Conservation (phyloP, 2,888 invertebrate genomes). For the Hymenopus coronatus region DNA sequence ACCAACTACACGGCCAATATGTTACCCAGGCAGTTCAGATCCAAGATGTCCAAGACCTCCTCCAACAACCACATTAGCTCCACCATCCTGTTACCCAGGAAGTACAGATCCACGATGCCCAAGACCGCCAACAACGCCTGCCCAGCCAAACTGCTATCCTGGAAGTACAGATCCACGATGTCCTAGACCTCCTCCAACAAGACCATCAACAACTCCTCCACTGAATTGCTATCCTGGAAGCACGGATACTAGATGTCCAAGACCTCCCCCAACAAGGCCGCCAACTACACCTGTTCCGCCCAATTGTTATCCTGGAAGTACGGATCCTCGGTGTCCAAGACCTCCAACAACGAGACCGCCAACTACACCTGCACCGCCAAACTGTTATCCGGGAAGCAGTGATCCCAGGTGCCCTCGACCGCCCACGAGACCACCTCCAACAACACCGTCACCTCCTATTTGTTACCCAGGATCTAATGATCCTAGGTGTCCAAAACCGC, state of each 20-base stretch:
- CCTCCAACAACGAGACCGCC: no score
- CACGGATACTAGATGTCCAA: conserved; percentile 42
- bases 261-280: conserved; percentile 39
- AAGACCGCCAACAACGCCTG: conserved; percentile 23
- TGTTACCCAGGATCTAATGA: no score
- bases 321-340: no score
- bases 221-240: conserved; percentile 38
- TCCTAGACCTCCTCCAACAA: conserved; percentile 37
- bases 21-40: no score
- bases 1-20: conserved; percentile 8
- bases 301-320: no score
- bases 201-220: conserved; percentile 40
- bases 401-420: conserved; percentile 13
- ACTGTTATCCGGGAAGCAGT: no score
- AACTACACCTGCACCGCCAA: no score
- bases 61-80: conserved; percentile 25
- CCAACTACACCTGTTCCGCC: conserved; percentile 24
- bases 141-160: conserved; percentile 42
- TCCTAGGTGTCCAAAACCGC: no score
- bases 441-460: conserved; percentile 39
- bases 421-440: conserved; percentile 34
- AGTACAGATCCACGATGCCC: conserved; percentile 41
- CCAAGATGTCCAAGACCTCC: conserved; percentile 30
- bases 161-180: conserved; percentile 47
- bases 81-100: conserved; percentile 39